A percentile compares a stretch with the other conserved stretches of the same genome.
These are phyloP conservation scores for Tenthredo distinguenda DNA, from an alignment of 2,888 invertebrate species.

Conservation along the genomic window DNA sequence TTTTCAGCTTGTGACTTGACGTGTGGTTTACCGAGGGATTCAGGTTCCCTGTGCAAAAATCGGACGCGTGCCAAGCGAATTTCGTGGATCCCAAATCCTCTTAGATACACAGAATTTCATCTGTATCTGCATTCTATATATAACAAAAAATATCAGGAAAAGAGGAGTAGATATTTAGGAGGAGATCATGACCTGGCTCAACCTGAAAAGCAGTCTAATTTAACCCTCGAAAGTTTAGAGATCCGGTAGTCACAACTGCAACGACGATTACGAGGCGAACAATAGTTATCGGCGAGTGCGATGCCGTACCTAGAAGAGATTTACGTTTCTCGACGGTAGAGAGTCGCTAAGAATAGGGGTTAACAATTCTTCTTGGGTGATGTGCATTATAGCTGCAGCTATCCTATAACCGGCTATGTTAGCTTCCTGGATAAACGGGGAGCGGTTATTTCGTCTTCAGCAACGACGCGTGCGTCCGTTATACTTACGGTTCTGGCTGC, in stretches of 20 bases:
- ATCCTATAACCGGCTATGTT: not conserved
- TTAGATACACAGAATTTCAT: not conserved
- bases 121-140: too few species aligned
- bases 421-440: conserved; percentile 49
- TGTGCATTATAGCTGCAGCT: conserved; percentile 14
- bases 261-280: conserved; percentile 12
- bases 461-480: conserved; percentile 42
- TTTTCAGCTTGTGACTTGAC: conserved; percentile 3
- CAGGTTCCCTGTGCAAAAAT: not conserved
- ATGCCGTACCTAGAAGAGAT: not conserved
- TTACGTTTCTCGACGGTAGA: not conserved
- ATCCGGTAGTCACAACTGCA: conserved; percentile 1
- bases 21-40: not conserved
- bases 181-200: conserved; percentile 41
- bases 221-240: conserved; percentile 14
- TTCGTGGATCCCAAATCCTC: not conserved
- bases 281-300: conserved; percentile 10
- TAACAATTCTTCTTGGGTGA: conserved; percentile 35
- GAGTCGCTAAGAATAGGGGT: conserved; percentile 47
- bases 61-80: not conserved
- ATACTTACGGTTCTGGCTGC: conserved; percentile 11
- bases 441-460: conserved; percentile 49
- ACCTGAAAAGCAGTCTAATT: not conserved
- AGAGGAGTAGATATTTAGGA: not conserved
- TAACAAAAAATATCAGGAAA: too few species aligned